phyloP scores from a whole-genome alignment of 2,797 vertebrate genomes.

The Catharus ustulatus region DNA sequence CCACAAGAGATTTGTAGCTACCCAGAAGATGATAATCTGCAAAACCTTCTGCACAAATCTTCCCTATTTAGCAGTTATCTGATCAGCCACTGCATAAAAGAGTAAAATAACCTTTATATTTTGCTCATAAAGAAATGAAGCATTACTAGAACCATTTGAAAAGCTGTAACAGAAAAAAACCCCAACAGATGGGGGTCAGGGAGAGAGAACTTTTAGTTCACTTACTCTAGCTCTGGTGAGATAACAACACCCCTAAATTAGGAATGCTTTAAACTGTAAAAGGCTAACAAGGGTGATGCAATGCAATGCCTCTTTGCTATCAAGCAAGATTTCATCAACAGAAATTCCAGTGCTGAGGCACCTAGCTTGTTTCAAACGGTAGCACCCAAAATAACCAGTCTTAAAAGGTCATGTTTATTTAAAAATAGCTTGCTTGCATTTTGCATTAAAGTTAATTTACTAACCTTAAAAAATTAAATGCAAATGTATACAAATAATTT shows the following conservation, averaged over 20 bases:
- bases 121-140: neutral
- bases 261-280: neutral
- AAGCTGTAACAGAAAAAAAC: neutral
- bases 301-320: neutral
- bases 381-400: slow-evolving; percentile 39
- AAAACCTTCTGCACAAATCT: neutral
- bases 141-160: neutral
- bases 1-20: neutral
- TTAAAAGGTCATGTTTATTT: slow-evolving; percentile 56
- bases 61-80: neutral
- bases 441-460: slow-evolving; percentile 28
- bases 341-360: neutral
- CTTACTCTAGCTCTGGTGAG: neutral
- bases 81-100: neutral
- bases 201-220: neutral
- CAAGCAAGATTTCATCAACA: neutral
- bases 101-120: neutral
- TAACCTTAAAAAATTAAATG: slow-evolving; percentile 60
- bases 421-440: slow-evolving; percentile 56
- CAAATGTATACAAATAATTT: slow-evolving; percentile 66
- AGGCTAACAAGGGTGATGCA: neutral
- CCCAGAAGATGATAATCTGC: neutral
- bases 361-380: slow-evolving; percentile 18
- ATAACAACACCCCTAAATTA: neutral
- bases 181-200: neutral